These are phyloP conservation scores for Andrena hattorfiana DNA, from an alignment of 2,888 invertebrate genomes.

Conservation along the genomic window DNA sequence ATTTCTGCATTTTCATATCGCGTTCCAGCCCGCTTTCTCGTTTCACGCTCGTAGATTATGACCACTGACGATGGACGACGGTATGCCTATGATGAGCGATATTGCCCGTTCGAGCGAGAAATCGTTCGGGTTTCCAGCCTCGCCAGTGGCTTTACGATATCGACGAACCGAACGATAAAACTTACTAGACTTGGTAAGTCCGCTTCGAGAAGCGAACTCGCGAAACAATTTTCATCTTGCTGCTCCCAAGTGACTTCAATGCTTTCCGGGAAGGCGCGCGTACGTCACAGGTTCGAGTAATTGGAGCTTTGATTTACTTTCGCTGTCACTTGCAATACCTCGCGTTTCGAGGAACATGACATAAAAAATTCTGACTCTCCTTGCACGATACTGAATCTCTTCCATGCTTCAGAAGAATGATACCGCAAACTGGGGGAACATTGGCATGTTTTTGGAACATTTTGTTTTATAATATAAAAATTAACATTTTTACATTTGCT, in stretches of 20 bases:
- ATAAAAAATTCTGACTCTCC: no score
- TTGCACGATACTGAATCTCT: no score
- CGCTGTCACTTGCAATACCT: neutral
- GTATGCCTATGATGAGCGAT: constrained; percentile 58
- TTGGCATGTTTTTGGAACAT: no score
- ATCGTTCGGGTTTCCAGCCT: constrained; percentile 48
- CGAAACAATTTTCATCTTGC: neutral
- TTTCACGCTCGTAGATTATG: constrained; percentile 28
- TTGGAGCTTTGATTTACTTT: neutral
- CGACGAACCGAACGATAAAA: constrained; percentile 25
- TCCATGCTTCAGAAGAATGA: no score
- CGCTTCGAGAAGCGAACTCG: neutral
- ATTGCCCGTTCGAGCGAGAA: constrained; percentile 59
- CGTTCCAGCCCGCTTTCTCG: constrained; percentile 31
- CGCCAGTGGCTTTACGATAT: constrained; percentile 45
- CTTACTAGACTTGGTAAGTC: constrained; percentile 13
- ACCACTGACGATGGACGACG: constrained; percentile 33
- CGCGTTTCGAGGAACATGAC: neutral
- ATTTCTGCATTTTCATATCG: constrained; percentile 48
- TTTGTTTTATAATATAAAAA: no score
- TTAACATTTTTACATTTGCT: no score
- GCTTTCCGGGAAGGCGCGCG: neutral
- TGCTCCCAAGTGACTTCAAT: neutral
- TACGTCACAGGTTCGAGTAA: neutral
- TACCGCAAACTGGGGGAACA: no score